These are phyloP conservation scores for Tigriopus californicus DNA, from an alignment of 2,888 invertebrate species.

Conservation along the genomic window DNA sequence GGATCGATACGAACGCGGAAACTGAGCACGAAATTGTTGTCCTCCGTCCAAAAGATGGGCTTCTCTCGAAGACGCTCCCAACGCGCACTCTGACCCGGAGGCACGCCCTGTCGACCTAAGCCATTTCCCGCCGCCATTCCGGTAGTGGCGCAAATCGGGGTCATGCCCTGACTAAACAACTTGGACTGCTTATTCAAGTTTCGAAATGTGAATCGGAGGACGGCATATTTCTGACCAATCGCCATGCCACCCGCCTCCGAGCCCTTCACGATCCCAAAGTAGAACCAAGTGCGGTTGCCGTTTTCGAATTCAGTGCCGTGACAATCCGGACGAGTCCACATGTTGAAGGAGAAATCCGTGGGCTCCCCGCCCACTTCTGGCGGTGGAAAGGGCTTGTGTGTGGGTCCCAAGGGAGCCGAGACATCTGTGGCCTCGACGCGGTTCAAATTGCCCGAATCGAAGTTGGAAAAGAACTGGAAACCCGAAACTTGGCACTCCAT, in stretches of 20 bases:
- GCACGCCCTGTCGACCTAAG: constrained; percentile 30
- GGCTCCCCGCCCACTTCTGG: background rate
- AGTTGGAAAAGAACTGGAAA: constrained; percentile 63
- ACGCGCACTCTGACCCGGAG: constrained; percentile 48
- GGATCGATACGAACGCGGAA: constrained; percentile 28
- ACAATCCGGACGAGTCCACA: constrained; percentile 74
- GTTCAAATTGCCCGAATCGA: constrained; percentile 75
- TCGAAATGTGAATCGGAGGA: constrained; percentile 59
- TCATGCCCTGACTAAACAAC: constrained; percentile 75
- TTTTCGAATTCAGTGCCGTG: constrained; percentile 59
- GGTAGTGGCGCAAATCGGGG: constrained; percentile 41
- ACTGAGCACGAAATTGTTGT: constrained; percentile 40
- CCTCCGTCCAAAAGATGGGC: constrained; percentile 40
- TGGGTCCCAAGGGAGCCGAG: background rate
- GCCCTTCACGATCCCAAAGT: constrained; percentile 48
- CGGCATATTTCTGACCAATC: constrained; percentile 23
- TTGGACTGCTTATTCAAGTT: constrained; percentile 76
- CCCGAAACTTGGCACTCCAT: constrained; percentile 33
- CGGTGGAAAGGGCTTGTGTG: background rate
- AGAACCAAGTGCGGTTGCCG: constrained; percentile 79
- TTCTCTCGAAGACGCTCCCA: constrained; percentile 70
- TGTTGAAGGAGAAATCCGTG: background rate
- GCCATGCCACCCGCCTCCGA: constrained; percentile 19
- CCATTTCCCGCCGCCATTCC: background rate
- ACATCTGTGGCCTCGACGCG: constrained; percentile 40